phyloP scores from a whole-genome alignment of 2,888 invertebrate genomes.

The Parapristionchus giblindavisi region DNA sequence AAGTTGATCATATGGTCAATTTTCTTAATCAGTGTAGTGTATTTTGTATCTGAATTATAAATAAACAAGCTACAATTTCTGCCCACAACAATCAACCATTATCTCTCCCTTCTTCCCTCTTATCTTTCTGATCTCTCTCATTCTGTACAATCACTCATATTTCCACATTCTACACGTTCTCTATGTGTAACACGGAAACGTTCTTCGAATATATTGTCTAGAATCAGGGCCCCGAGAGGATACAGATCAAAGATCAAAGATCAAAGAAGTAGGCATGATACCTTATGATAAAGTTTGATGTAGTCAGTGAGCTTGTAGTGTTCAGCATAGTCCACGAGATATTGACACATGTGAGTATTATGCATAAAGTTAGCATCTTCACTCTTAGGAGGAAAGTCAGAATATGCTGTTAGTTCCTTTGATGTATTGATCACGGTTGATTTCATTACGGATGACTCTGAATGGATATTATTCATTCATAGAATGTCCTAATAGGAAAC shows the following conservation, averaged over 20 bases:
- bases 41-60: not conserved
- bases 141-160: not conserved
- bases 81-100: not conserved
- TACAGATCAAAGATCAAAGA: no score
- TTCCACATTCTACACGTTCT: not conserved
- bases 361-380: conserved; percentile 66
- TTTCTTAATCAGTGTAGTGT: no score
- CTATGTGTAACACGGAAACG: not conserved
- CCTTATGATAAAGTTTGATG: conserved; percentile 43
- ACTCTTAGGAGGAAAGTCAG: conserved; percentile 72
- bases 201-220: no score
- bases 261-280: no score
- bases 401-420: conserved; percentile 71
- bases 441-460: conserved; percentile 69
- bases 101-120: not conserved
- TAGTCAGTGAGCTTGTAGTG: conserved; percentile 39
- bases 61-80: not conserved
- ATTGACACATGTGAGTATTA: conserved; percentile 48
- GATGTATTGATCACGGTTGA: conserved; percentile 71
- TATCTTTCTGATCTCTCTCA: not conserved
- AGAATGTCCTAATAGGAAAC: not conserved
- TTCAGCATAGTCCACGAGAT: conserved; percentile 47
- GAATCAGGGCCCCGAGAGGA: no score
- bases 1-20: no score
- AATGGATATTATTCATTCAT: not conserved